Conservation (phyloP, 1,140 invertebrate species). For the Cotesia chilonis region DNA sequence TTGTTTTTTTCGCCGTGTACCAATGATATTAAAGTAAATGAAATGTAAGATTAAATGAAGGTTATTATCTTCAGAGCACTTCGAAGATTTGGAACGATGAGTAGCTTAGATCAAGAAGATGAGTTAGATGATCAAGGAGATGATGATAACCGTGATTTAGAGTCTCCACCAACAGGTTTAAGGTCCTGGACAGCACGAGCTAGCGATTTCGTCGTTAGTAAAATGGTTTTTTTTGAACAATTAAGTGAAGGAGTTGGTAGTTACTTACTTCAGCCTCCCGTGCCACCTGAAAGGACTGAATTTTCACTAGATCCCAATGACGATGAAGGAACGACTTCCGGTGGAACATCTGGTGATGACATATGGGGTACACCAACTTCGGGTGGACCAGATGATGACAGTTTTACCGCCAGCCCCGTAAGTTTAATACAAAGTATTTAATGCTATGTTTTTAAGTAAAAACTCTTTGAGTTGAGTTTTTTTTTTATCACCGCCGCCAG, state of each 20-base stretch:
- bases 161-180: slow-evolving; percentile 63
- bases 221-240: slow-evolving; percentile 77
- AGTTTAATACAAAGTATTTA: slow-evolving; percentile 33
- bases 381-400: slow-evolving; percentile 80
- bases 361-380: slow-evolving; percentile 87
- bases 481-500: background rate
- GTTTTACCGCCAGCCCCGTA: slow-evolving; percentile 69
- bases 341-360: slow-evolving; percentile 82
- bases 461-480: slow-evolving; percentile 12
- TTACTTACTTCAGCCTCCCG: slow-evolving; percentile 58
- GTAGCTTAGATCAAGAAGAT: slow-evolving; percentile 73
- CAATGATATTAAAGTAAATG: too few species aligned
- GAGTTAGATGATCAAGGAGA: slow-evolving; percentile 65
- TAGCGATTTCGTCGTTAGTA: slow-evolving; percentile 80
- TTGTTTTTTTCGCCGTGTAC: background rate
- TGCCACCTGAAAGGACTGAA: slow-evolving; percentile 60
- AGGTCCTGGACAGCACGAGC: slow-evolving; percentile 80
- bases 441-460: slow-evolving; percentile 24
- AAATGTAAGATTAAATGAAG: too few species aligned
- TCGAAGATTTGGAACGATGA: slow-evolving; percentile 77
- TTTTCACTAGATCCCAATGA: slow-evolving; percentile 62
- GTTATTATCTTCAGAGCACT: slow-evolving; percentile 57
- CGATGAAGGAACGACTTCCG: slow-evolving; percentile 76
- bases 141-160: slow-evolving; percentile 51
- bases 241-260: slow-evolving; percentile 67